Percentiles rank a stretch among this genome's conserved stretches.
These are phyloP conservation scores for silkworm (Bombyx mori) DNA, from an alignment of 1,140 invertebrate genomes.

Conservation along the genomic window ASM3026992v2 NC_085112.1:5201001-5201500, in stretches of 20 bases:
- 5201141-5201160: conserved; percentile 24
- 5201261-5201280: conserved; percentile 2
- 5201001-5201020: not conserved
- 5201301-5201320: too few species aligned
- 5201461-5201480: too few species aligned
- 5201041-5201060: not conserved
- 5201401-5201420: too few species aligned
- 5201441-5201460: too few species aligned
- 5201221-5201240: conserved; percentile 12
- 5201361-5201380: too few species aligned
- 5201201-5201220: conserved; percentile 51
- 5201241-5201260: conserved; percentile 12
- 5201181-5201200: conserved; percentile 66
- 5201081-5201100: conserved; percentile 17
- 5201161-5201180: conserved; percentile 42
- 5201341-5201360: too few species aligned
- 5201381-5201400: too few species aligned
- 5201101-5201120: conserved; percentile 17
- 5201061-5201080: conserved; percentile 4
- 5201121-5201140: conserved; percentile 39
- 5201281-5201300: too few species aligned
- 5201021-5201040: not conserved
- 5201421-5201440: too few species aligned
- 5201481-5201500: too few species aligned
- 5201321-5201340: too few species aligned